Conservation (phyloP, 2,113 vertebrate genomes). For the Thunnus maccoyii region DNA sequence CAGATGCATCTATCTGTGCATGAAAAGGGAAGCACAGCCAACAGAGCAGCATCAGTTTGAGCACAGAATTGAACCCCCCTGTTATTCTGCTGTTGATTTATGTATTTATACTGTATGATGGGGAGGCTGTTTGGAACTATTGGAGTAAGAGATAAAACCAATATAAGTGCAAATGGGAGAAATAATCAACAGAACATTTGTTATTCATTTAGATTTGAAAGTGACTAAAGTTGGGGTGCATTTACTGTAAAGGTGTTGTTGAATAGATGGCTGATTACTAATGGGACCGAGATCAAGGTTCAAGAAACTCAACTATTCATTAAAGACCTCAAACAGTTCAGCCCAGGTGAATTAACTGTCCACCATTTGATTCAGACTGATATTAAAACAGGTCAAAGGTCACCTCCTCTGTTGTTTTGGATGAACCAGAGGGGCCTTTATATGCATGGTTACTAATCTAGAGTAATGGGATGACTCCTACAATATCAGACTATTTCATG, state of each 20-base stretch:
- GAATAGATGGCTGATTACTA: neutral
- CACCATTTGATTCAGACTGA: neutral
- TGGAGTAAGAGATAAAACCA: no score
- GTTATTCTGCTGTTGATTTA: constrained; percentile 11
- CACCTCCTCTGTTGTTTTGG: neutral
- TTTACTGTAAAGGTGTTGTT: neutral
- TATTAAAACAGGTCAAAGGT: constrained; percentile 1
- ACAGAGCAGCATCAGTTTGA: neutral
- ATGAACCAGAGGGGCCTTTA: neutral
- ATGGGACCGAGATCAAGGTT: neutral
- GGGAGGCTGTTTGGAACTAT: no score
- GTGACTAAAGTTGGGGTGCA: neutral
- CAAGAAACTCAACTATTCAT: no score
- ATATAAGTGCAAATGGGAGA: no score
- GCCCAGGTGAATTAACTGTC: neutral
- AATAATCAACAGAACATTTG: neutral
- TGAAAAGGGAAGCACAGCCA: constrained; percentile 19
- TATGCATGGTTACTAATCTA: neutral
- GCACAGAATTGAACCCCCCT: no score
- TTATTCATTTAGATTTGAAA: neutral
- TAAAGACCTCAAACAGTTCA: neutral
- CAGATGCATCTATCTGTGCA: constrained; percentile 48
- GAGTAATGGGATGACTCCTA: neutral
- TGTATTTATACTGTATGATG: neutral
- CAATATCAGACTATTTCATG: neutral